Percentiles rank a stretch among this genome's conserved stretches.
These are phyloP conservation scores for Merops nubicus DNA, from an alignment of 2,113 vertebrate genomes.

Conservation along the genomic window DNA sequence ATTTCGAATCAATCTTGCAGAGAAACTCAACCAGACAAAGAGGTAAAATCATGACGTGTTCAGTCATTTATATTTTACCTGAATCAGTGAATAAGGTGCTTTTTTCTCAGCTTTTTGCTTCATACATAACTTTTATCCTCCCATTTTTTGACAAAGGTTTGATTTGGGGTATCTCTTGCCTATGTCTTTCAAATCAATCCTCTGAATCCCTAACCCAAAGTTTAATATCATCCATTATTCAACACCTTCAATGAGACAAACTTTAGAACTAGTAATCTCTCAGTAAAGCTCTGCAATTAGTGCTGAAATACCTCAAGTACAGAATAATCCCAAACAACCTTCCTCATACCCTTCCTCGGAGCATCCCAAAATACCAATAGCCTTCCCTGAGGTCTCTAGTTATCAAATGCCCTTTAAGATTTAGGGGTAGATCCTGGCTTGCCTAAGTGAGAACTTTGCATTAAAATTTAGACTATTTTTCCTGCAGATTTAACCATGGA, in stretches of 20 bases:
- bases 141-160: not conserved
- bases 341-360: not conserved
- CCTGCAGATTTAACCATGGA: not conserved
- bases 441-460: not conserved
- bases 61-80: conserved; percentile 20
- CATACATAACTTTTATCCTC: not conserved
- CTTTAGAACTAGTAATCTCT: conserved; percentile 23
- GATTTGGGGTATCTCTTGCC: not conserved
- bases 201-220: not conserved
- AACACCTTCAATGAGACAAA: not conserved
- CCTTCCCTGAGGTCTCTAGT: not conserved
- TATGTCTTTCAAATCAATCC: not conserved
- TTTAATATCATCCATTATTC: conserved; percentile 56
- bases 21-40: conserved; percentile 38
- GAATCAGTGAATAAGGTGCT: not conserved
- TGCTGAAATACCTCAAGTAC: not conserved
- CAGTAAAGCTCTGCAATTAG: conserved; percentile 31
- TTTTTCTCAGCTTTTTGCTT: not conserved
- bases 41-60: conserved; percentile 4
- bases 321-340: not conserved
- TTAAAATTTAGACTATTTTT: not conserved
- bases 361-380: not conserved
- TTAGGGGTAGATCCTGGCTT: not conserved
- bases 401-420: not conserved
- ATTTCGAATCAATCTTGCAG: conserved; percentile 54